A percentile compares a stretch with the other conserved stretches of the same genome.
These are phyloP conservation scores for Stenodema calcarata DNA, from an alignment of 2,888 invertebrate species.

Conservation along the genomic window DNA sequence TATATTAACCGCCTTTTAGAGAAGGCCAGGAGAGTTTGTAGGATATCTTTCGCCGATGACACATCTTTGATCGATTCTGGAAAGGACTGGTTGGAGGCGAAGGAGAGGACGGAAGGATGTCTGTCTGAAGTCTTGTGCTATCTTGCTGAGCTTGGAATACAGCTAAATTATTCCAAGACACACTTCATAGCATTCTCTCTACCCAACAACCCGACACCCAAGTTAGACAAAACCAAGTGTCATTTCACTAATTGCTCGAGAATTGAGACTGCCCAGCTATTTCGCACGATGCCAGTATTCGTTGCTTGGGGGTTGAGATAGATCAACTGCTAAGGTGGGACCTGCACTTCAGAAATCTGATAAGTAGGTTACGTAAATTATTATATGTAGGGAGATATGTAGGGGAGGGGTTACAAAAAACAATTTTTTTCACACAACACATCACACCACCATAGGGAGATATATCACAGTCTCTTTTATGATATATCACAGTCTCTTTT, in stretches of 20 bases:
- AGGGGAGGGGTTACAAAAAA: not conserved
- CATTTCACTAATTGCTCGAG: not conserved
- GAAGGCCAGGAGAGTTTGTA: too few species aligned
- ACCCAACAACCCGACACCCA: not conserved
- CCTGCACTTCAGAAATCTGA: not conserved
- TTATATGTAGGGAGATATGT: not conserved
- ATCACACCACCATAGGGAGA: not conserved
- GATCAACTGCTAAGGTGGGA: conserved; percentile 35
- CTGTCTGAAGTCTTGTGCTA: not conserved
- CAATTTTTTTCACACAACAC: not conserved
- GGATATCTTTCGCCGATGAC: conserved; percentile 11
- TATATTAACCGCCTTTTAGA: too few species aligned
- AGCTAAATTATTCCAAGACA: not conserved
- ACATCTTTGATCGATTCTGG: not conserved
- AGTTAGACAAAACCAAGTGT: not conserved
- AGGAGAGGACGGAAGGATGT: not conserved
- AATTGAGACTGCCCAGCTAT: not conserved
- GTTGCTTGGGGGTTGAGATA: conserved; percentile 5
- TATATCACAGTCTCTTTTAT: too few species aligned
- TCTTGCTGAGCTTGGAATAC: not conserved
- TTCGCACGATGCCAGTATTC: not conserved
- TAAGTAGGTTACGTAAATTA: not conserved
- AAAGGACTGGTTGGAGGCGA: not conserved
- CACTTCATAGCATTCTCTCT: conserved; percentile 11
- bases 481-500: too few species aligned